Evolutionary conservation across 2,888 invertebrate genomes (phyloP), one percentile per base, ranked within the genome.

Genomic region (Xylota segnis): DNA sequence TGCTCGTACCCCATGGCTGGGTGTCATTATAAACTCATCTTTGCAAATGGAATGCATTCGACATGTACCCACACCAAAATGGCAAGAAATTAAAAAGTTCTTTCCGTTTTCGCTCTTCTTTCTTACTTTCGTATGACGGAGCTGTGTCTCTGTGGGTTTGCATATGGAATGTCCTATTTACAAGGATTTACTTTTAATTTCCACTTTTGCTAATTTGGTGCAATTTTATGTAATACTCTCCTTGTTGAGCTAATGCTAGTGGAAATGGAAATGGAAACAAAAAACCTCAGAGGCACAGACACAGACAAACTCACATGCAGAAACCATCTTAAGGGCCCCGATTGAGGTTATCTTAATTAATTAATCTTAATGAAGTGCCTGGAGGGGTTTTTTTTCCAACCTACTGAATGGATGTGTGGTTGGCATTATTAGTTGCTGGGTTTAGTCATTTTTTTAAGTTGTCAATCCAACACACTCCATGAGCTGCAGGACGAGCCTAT

Each of bases 161-260:
- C 27, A 66, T 74, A 23, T 70, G 76, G 3, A 3, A 71, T 86
- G 81, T 82, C 82, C 82, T 82, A 76, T 86, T 82, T 72, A 68
- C 72, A 72, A 72, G 83, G 83, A 83, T 83, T 83, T 86, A 86
- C 86, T 86, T 86, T 82, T 86, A 86, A 86, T 86, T 77, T 86
- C 86, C 86, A 82, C 81, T 86, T 86, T 82, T 82, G 82, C 76
- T 86, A 86, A 86, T 86, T 86, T 86, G 56, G 65, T 63, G 72
- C 82, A 86, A 82, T 86, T 82, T 77, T 43, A 72, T 76, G 71
- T 71, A 63, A 68, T 72, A 56, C 43, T 50, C 71, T 54, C 71
- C 71, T 76, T 66, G 81, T 72, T 72, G 54, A 61, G 81, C 66
- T 84, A 84, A 84, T 81, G 84, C 71, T 45, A 59, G 66, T 47